Percentiles rank a stretch among this genome's conserved stretches.
phyloP scores from a whole-genome alignment of 2,888 invertebrate genomes.

The Deilephila elpenor region DNA sequence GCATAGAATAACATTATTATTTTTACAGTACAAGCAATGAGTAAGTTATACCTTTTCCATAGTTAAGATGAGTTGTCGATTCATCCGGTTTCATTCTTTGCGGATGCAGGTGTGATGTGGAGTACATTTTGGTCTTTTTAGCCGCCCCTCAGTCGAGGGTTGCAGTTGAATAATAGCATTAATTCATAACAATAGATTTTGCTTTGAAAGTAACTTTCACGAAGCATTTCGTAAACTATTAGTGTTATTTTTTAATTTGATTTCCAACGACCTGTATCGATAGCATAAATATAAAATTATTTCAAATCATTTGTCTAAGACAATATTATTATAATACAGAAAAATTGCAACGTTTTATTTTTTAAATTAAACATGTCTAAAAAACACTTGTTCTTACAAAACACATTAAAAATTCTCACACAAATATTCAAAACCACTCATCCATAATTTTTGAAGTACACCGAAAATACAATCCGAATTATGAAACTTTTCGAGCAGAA shows the following conservation, averaged over 20 bases:
- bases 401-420: slow-evolving; percentile 17
- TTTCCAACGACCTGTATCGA: too few relatives aligned
- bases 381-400: background rate
- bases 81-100: slow-evolving; percentile 22
- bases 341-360: too few relatives aligned
- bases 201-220: background rate
- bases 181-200: background rate
- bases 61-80: background rate
- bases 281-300: too few relatives aligned
- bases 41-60: background rate
- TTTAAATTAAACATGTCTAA: too few relatives aligned
- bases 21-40: background rate
- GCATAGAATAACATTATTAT: background rate
- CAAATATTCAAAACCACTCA: background rate
- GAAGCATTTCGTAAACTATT: background rate
- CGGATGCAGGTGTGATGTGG: slow-evolving; percentile 17
- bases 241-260: too few relatives aligned
- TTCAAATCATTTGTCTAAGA: too few relatives aligned
- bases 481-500: slow-evolving; percentile 24
- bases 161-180: background rate
- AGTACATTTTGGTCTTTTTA: slow-evolving; percentile 8
- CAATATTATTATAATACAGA: too few relatives aligned
- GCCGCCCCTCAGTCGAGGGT: background rate
- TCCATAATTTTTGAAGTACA: slow-evolving; percentile 27
- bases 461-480: slow-evolving; percentile 52